Evolutionary conservation across 2,888 invertebrate genomes (phyloP).

Genomic region (Zaprionus lineosus): DNA sequence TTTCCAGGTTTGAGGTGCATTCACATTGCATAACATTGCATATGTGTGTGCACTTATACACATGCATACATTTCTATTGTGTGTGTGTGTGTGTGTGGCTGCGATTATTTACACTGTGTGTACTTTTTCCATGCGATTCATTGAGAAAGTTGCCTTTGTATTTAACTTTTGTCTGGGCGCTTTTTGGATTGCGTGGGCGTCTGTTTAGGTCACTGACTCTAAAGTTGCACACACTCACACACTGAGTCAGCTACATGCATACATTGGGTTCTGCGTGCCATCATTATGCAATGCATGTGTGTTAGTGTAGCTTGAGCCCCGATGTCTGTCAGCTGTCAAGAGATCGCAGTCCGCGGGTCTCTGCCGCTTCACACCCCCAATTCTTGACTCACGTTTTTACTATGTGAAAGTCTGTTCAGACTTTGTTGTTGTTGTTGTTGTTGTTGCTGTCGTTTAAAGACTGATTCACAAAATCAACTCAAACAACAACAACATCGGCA

Average conservation of each 20-base stretch:
- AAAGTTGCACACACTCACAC: constrained; percentile 23
- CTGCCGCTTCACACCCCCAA: constrained; percentile 11
- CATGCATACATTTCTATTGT: background rate
- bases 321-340: constrained; percentile 7
- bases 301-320: constrained; percentile 28
- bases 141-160: constrained; percentile 62
- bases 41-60: background rate
- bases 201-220: constrained; percentile 62
- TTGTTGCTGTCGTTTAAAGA: constrained; percentile 4
- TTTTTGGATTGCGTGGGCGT: constrained; percentile 46
- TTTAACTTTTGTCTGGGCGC: constrained; percentile 38
- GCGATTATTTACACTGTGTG: constrained; percentile 14
- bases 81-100: background rate
- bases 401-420: constrained; percentile 42
- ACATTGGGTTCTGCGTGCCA: constrained; percentile 7
- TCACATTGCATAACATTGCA: constrained; percentile 5
- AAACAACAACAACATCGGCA: constrained; percentile 3
- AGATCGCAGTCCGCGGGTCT: background rate
- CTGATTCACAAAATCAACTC: constrained; percentile 8
- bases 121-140: constrained; percentile 38
- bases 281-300: constrained; percentile 54
- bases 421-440: constrained; percentile 1
- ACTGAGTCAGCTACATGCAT: constrained; percentile 2
- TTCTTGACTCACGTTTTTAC: constrained; percentile 27
- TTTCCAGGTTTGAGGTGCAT: no score